Evolutionary conservation across 2,113 vertebrate species (phyloP), one percentile per base, ranked within the genome.

Genomic region (Crotophaga sulcirostris): DNA sequence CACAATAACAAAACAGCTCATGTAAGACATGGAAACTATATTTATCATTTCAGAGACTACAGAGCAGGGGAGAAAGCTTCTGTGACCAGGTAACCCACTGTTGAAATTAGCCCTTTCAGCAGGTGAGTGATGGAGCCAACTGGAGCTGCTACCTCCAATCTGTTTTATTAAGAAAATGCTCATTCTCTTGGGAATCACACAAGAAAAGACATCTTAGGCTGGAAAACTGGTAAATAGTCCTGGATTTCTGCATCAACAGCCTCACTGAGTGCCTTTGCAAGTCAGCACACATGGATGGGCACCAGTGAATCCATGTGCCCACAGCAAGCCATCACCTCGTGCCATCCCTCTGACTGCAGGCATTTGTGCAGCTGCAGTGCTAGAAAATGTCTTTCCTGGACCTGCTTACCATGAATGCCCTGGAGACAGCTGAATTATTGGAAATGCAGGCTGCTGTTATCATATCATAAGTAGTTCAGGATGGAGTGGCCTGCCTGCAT

Each of bases 61-160:
- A 28, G 31, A 68, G 21, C 10, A 2, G 26, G 38, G 26, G 45
- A 24, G n/a, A 21, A 18, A 33, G 25, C 24, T 1, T 0, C 3
- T 20, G 58, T 9, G 28, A 25, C 33, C 58, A 16, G 2, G 0
- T 21, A 40, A 38, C 20, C 15, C 52, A 4, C 26, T 7, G 54
- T 23, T 26, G 70, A 34, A 66, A 45, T 25, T 3, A 45, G 47
- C 62, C 33, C 21, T 45, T 66, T 29, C 58, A 5, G 13, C 40
- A 40, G 70, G 13, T 15, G 38, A 68, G 38, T 2, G 29, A 67
- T 11, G 66, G 69, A 67, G 42, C 29, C 54, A 45, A 4, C 42
- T 20, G 16, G 36, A 69, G 55, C 36, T 42, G 60, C 66, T 72
- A 9, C 56, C 29, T 13, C 56, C 19, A 6, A 2, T n/a, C 12